A percentile compares a stretch with the other conserved stretches of the same genome.
Conservation (phyloP, 2,797 vertebrate genomes). For the Florisuga fusca region DNA sequence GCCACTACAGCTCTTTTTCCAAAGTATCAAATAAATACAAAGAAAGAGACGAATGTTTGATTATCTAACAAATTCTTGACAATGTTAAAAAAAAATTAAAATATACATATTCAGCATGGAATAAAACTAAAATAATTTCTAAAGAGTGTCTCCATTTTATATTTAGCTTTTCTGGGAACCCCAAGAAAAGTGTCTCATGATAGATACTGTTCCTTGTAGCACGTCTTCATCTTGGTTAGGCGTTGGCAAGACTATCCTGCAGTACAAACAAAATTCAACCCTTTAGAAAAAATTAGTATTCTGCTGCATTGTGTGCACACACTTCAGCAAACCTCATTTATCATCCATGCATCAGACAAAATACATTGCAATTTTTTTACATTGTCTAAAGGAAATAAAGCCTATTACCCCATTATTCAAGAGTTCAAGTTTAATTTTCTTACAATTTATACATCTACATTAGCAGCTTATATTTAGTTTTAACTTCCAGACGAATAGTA, state of each 20-base stretch:
- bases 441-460: slow-evolving; percentile 37
- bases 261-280: background rate
- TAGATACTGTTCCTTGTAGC: background rate
- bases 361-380: background rate
- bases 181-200: background rate
- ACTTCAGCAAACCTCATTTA: background rate
- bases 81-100: background rate
- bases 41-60: background rate
- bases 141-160: background rate
- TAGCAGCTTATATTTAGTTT: slow-evolving; percentile 42
- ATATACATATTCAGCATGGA: background rate
- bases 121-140: background rate
- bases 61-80: background rate
- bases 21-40: background rate
- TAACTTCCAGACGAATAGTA: slow-evolving; percentile 35
- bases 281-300: background rate
- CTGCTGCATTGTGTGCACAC: background rate
- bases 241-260: fast-evolving
- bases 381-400: background rate
- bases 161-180: background rate
- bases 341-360: background rate
- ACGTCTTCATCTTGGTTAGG: background rate
- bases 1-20: background rate
- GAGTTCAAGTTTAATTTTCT: slow-evolving; percentile 22
- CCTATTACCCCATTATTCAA: background rate